Evolutionary conservation across 92 coral and sea anemone genomes (phyloP).

Genomic region (Plumapathes pennacea): DNA sequence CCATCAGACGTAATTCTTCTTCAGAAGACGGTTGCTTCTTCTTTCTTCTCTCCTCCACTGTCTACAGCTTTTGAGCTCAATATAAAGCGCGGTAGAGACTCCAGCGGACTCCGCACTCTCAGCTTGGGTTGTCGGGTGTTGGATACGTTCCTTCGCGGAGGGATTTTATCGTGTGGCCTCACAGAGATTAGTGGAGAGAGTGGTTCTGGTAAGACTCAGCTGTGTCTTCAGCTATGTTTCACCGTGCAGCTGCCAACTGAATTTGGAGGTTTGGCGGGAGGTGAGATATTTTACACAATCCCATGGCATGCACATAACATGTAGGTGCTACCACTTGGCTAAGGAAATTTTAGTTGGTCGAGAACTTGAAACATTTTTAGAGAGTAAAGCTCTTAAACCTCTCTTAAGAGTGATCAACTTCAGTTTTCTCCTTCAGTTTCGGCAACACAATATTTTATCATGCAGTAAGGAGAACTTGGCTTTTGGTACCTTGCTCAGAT

Average conservation of each 20-base stretch:
- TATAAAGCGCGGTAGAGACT: not conserved
- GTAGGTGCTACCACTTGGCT: too few species aligned
- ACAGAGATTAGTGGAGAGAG: slow-evolving; percentile 95
- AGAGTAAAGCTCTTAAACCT: too few species aligned
- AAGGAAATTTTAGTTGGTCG: too few species aligned
- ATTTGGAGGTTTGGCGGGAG: slow-evolving; percentile 82
- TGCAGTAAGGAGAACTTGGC: too few species aligned
- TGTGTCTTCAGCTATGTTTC: slow-evolving; percentile 86
- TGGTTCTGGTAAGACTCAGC: slow-evolving; percentile 91
- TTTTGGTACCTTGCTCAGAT: too few species aligned
- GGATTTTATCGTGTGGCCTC: slow-evolving; percentile 71
- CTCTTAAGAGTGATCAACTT: too few species aligned
- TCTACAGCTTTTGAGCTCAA: slow-evolving; percentile 70
- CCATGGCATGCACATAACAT: too few species aligned
- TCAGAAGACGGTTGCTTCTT: slow-evolving; percentile 62
- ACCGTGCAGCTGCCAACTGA: slow-evolving; percentile 82
- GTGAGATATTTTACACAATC: too few species aligned
- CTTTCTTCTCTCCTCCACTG: slow-evolving; percentile 61
- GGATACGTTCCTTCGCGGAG: slow-evolving; percentile 70
- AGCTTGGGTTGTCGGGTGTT: slow-evolving; percentile 77
- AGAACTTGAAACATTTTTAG: too few species aligned
- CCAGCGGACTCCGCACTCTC: slow-evolving; percentile 26
- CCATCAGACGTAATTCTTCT: slow-evolving; percentile 64
- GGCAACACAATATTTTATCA: too few species aligned
- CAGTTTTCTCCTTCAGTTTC: too few species aligned